Percentiles rank a stretch among this genome's conserved stretches.
These are phyloP conservation scores for Uloborus diversus DNA, from an alignment of 1,140 invertebrate genomes.

Conservation along the genomic window DNA sequence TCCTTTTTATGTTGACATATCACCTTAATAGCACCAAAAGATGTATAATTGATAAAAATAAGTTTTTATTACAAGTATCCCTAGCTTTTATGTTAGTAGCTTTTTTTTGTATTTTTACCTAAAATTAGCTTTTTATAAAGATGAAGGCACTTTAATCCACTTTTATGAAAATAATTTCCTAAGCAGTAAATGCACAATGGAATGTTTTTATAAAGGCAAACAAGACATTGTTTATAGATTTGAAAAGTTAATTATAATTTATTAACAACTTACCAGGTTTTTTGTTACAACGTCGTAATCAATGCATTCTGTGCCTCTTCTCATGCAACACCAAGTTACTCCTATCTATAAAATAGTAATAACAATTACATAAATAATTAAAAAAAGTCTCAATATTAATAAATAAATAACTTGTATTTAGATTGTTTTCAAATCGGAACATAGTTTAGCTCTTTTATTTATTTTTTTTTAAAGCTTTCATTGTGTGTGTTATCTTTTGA, in stretches of 20 bases:
- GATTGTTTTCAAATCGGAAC: too few species aligned
- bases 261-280: conserved; percentile 11
- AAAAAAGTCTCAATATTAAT: too few species aligned
- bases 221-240: neutral
- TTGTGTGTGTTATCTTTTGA: too few species aligned
- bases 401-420: too few species aligned
- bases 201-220: neutral
- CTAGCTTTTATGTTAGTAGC: neutral
- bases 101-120: neutral
- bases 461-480: too few species aligned
- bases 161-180: neutral
- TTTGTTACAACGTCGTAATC: conserved; percentile 43
- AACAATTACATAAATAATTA: too few species aligned
- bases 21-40: too few species aligned
- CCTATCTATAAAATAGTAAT: too few species aligned
- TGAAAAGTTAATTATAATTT: neutral
- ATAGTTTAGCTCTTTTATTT: too few species aligned
- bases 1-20: too few species aligned
- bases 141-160: neutral
- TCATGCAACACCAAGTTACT: conserved; percentile 6
- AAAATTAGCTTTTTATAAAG: neutral
- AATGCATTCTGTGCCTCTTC: conserved; percentile 37
- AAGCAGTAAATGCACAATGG: neutral
- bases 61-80: neutral
- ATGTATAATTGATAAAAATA: too few species aligned